These are phyloP conservation scores for Ceratina japonica DNA, from an alignment of 1,140 invertebrate genomes.

Conservation along the genomic window DNA sequence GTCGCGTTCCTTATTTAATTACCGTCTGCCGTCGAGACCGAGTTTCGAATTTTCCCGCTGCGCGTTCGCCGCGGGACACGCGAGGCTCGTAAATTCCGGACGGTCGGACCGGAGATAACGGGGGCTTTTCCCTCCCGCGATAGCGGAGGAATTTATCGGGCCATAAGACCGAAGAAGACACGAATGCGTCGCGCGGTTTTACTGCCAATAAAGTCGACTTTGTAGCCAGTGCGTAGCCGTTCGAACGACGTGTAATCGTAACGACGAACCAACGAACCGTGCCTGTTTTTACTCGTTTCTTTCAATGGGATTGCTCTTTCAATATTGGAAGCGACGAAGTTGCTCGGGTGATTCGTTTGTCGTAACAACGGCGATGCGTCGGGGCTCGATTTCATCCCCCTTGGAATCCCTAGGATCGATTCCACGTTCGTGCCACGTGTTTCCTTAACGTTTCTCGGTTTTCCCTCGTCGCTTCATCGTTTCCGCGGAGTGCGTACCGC, in stretches of 20 bases:
- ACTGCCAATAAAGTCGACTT: slow-evolving; percentile 55
- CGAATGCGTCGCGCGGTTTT: slow-evolving; percentile 51
- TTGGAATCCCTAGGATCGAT: slow-evolving; percentile 28
- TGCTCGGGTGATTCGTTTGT: background rate
- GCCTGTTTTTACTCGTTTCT: slow-evolving; percentile 15
- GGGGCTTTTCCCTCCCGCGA: slow-evolving; percentile 46
- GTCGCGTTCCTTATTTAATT: slow-evolving; percentile 27
- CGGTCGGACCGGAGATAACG: slow-evolving; percentile 52
- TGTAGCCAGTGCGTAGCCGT: slow-evolving; percentile 35
- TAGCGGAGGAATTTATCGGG: slow-evolving; percentile 56
- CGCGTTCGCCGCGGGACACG: background rate
- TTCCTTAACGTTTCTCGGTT: slow-evolving; percentile 15
- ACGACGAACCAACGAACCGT: slow-evolving; percentile 10
- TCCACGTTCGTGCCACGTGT: background rate
- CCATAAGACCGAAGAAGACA: slow-evolving; percentile 48
- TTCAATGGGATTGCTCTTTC: background rate
- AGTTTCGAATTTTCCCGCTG: slow-evolving; percentile 22
- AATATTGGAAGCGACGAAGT: background rate
- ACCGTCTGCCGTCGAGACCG: background rate
- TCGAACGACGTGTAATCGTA: slow-evolving; percentile 49
- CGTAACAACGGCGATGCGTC: background rate
- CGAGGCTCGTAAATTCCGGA: slow-evolving; percentile 44
- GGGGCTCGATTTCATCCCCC: slow-evolving; percentile 23
- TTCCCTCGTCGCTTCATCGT: slow-evolving; percentile 6
- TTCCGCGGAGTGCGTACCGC: slow-evolving; percentile 1